phyloP scores from a whole-genome alignment of 2,113 vertebrate species.

The Rousettus leschenaultii region DNA sequence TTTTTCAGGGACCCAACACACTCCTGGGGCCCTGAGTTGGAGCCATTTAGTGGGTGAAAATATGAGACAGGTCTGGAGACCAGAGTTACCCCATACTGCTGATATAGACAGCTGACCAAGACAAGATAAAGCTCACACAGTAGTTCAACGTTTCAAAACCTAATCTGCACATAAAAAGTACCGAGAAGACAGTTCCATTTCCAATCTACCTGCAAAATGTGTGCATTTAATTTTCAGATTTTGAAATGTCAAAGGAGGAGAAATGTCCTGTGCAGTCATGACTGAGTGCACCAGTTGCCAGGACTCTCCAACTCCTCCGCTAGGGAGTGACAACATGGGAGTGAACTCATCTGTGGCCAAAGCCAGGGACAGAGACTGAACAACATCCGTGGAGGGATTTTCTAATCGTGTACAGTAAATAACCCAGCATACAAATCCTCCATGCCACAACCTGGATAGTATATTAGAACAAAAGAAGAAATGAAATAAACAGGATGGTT shows the following conservation, averaged over 20 bases:
- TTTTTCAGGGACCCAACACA: not conserved
- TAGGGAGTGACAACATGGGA: too few relatives aligned
- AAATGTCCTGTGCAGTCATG: not conserved
- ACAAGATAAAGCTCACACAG: not conserved
- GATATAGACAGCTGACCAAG: not conserved
- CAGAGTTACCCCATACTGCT: not conserved
- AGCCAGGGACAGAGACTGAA: fast-evolving
- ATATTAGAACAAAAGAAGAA: not conserved
- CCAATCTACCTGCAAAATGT: not conserved
- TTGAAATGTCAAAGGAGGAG: not conserved
- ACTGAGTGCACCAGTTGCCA: fast-evolving
- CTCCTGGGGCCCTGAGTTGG: not conserved
- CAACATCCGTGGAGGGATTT: not conserved
- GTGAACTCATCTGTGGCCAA: not conserved
- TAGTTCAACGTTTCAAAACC: not conserved
- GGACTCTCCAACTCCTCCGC: too few relatives aligned
- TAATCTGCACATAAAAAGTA: not conserved
- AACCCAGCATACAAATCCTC: not conserved
- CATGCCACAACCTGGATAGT: too few relatives aligned
- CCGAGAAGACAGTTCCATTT: not conserved
- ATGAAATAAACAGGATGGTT: not conserved
- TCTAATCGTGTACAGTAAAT: fast-evolving
- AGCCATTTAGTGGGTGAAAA: not conserved
- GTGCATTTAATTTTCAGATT: not conserved
- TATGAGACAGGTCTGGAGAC: not conserved